Percentiles rank a stretch among this genome's conserved stretches.
phyloP scores from a whole-genome alignment of 2,888 invertebrate genomes.

The Protonemura montana region DNA sequence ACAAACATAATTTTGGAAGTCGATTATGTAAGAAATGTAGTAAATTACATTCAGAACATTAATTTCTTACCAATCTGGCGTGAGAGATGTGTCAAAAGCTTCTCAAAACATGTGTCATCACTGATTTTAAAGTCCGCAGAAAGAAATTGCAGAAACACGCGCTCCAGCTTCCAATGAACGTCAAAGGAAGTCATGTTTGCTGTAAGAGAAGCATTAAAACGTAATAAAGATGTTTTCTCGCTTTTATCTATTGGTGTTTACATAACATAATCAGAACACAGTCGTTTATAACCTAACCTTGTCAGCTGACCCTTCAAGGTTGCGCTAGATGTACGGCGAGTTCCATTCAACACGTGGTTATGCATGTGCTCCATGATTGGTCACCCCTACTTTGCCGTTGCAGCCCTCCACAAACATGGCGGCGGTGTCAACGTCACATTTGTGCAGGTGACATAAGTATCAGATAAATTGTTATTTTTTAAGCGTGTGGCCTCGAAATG shows the following conservation, averaged over 20 bases:
- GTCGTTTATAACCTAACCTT: neutral
- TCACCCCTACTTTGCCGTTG: neutral
- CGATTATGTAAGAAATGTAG: too few relatives aligned
- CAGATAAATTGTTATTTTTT: neutral
- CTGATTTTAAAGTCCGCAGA: constrained; percentile 66
- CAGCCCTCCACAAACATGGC: neutral
- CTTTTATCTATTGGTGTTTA: neutral
- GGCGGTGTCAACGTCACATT: constrained; percentile 51
- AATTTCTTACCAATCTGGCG: constrained; percentile 50
- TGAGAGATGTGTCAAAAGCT: constrained; percentile 68
- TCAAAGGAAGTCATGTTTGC: constrained; percentile 10
- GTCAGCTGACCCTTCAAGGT: neutral
- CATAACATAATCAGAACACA: neutral
- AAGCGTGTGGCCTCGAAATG: constrained; percentile 16
- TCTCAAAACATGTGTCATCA: constrained; percentile 71
- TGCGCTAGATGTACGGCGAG: neutral
- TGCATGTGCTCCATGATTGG: neutral
- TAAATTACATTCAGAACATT: too few relatives aligned
- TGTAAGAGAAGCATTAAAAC: too few relatives aligned
- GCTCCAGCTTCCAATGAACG: constrained; percentile 63
- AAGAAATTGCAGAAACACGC: constrained; percentile 66
- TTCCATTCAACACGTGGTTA: neutral
- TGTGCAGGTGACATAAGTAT: neutral
- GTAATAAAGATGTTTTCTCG: too few relatives aligned
- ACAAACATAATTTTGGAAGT: too few relatives aligned